Conservation (phyloP, 2,888 invertebrate genomes). For the Drosophila nr. perissopoda region DNA sequence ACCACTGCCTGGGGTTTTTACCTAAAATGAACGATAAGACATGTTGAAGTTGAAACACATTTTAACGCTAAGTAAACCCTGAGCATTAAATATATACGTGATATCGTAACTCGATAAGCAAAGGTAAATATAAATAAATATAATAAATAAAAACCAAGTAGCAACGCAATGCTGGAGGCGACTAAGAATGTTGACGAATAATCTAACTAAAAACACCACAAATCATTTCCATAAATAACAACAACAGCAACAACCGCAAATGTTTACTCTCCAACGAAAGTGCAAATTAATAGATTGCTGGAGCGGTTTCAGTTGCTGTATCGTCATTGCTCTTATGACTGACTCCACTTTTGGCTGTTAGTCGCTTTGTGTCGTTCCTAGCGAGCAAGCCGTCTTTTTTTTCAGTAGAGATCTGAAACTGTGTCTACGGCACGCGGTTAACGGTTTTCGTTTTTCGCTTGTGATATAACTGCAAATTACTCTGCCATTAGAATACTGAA, state of each 20-base stretch:
- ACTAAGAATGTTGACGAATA: slow-evolving; percentile 19
- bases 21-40: slow-evolving; percentile 43
- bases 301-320: slow-evolving; percentile 21
- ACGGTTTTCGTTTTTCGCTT: slow-evolving; percentile 49
- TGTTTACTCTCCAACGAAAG: slow-evolving; percentile 44
- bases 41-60: slow-evolving; percentile 52
- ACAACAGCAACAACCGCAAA: slow-evolving; percentile 9
- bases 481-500: slow-evolving; percentile 15
- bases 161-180: slow-evolving; percentile 8
- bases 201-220: background rate
- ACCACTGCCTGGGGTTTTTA: background rate
- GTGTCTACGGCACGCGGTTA: slow-evolving; percentile 26
- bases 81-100: slow-evolving; percentile 25
- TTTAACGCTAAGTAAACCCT: slow-evolving; percentile 42
- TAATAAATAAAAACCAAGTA: slow-evolving; percentile 30
- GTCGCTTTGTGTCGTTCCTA: slow-evolving; percentile 41
- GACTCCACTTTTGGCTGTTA: slow-evolving; percentile 33
- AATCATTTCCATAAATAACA: slow-evolving; percentile 34
- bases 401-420: slow-evolving; percentile 14
- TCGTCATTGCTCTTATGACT: slow-evolving; percentile 15
- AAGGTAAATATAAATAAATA: slow-evolving; percentile 31
- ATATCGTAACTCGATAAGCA: slow-evolving; percentile 59
- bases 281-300: slow-evolving; percentile 59
- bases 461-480: slow-evolving; percentile 55
- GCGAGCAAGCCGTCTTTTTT: slow-evolving; percentile 29